A percentile compares a stretch with the other conserved stretches of the same genome.
phyloP scores from a whole-genome alignment of 2,113 vertebrate genomes.

The Empidonax traillii region DNA sequence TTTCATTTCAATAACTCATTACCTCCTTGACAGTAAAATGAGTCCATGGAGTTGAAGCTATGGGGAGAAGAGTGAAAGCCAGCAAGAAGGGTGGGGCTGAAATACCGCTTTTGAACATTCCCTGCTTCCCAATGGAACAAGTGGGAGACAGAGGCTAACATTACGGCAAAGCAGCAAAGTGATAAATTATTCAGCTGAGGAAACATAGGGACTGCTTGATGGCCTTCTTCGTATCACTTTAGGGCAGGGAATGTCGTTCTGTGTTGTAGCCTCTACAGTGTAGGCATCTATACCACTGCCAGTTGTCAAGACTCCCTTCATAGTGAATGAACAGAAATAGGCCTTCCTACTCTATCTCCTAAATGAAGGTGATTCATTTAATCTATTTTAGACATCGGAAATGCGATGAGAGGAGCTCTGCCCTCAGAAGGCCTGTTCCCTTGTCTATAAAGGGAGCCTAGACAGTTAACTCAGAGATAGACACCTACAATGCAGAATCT shows the following conservation, averaged over 20 bases:
- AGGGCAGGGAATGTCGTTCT: neutral
- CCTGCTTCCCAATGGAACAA: neutral
- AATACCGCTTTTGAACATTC: neutral
- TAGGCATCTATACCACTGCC: neutral
- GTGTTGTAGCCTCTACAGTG: neutral
- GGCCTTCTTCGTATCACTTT: neutral
- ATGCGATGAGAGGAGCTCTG: conserved; percentile 33
- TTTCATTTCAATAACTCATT: conserved; percentile 31
- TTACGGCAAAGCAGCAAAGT: neutral
- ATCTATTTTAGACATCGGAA: conserved; percentile 17
- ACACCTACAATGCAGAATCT: conserved; percentile 57
- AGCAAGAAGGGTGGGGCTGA: neutral
- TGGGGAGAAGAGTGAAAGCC: conserved; percentile 21
- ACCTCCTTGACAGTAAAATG: conserved; percentile 28
- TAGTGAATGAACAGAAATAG: conserved; percentile 7
- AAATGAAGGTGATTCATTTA: neutral
- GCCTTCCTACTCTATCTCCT: conserved; percentile 10
- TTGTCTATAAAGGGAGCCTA: neutral
- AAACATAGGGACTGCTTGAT: neutral
- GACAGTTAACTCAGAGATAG: conserved; percentile 18
- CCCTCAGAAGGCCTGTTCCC: conserved; percentile 30
- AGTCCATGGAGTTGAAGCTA: neutral
- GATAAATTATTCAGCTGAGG: neutral
- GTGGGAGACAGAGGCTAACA: neutral
- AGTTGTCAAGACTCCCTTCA: neutral